These are phyloP conservation scores for Xyrichtys novacula DNA, from an alignment of 2,797 vertebrate genomes.

Conservation along the genomic window DNA sequence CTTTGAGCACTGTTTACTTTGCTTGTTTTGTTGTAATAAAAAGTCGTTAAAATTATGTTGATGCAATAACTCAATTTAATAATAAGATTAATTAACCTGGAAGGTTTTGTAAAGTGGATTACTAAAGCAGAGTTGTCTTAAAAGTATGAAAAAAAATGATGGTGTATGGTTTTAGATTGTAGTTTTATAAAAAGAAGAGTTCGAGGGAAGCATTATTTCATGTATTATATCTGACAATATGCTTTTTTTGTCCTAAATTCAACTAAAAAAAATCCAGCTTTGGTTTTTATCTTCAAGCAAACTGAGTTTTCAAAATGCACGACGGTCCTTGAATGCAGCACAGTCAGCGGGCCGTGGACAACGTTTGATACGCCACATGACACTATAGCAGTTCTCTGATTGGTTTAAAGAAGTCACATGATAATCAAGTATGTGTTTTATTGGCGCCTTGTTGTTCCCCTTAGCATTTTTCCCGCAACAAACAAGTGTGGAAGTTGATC, in stretches of 20 bases:
- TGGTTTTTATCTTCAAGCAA: no score
- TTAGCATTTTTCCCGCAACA: slow-evolving; percentile 64
- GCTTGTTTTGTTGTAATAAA: slow-evolving; percentile 25
- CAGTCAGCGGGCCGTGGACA: no score
- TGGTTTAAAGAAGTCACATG: slow-evolving; percentile 54
- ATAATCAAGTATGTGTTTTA: slow-evolving; percentile 12
- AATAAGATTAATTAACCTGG: neutral
- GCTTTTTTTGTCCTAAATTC: no score
- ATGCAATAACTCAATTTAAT: neutral
- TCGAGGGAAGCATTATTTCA: no score
- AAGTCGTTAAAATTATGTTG: neutral
- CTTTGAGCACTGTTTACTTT: slow-evolving; percentile 11
- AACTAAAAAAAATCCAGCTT: no score
- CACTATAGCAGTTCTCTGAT: neutral
- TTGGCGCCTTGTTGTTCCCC: slow-evolving; percentile 35
- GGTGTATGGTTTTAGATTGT: no score
- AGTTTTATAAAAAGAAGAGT: no score
- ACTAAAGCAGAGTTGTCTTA: no score
- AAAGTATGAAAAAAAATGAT: no score
- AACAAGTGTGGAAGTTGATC: neutral
- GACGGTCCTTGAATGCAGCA: slow-evolving; percentile 15
- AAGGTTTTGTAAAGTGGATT: neutral
- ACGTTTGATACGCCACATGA: slow-evolving; percentile 10
- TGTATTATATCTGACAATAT: no score
- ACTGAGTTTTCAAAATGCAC: no score